These are phyloP conservation scores for Himalopsyche anomala DNA, from an alignment of 2,888 invertebrate genomes.

Conservation along the genomic window DNA sequence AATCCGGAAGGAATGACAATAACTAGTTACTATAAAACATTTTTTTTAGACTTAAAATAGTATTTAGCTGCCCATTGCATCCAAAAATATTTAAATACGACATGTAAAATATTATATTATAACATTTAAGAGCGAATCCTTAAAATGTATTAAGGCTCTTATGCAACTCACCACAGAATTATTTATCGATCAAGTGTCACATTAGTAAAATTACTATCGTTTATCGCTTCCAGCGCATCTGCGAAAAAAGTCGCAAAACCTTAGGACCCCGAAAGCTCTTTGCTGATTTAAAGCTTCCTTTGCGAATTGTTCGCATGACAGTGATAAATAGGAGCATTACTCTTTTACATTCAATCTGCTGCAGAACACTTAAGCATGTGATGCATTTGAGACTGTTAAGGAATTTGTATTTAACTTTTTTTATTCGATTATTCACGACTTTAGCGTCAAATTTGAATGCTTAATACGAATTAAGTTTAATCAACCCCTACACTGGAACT, in stretches of 20 bases:
- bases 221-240: not conserved
- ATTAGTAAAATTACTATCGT: slow-evolving; percentile 15
- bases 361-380: not conserved
- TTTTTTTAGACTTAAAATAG: too few species aligned
- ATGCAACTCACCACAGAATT: slow-evolving; percentile 37
- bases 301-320: not conserved
- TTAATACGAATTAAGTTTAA: not conserved
- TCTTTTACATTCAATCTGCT: slow-evolving; percentile 25
- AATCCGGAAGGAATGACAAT: too few species aligned
- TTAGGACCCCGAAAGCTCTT: slow-evolving; percentile 10
- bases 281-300: slow-evolving; percentile 38
- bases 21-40: too few species aligned
- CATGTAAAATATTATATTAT: too few species aligned
- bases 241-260: not conserved
- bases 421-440: slow-evolving; percentile 14
- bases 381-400: not conserved
- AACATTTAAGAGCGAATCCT: too few species aligned
- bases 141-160: not conserved
- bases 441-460: not conserved
- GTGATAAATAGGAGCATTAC: slow-evolving; percentile 23
- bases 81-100: too few species aligned
- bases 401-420: not conserved
- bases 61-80: too few species aligned
- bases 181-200: slow-evolving; percentile 17
- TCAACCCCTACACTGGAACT: not conserved